These are phyloP conservation scores for Dyspetes luteomarginatus DNA, from an alignment of 2,888 invertebrate species.

Conservation along the genomic window DNA sequence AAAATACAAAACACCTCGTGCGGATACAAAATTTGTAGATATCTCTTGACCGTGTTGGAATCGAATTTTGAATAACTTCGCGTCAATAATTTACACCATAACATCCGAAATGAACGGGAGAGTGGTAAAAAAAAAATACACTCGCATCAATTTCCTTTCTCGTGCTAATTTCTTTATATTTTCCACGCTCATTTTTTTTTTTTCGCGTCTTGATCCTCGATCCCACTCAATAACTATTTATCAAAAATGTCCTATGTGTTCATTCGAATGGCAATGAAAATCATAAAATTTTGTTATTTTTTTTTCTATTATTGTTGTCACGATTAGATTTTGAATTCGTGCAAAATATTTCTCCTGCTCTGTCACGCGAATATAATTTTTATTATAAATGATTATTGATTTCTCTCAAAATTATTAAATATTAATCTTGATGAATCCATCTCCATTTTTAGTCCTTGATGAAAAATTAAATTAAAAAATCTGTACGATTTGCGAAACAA, in stretches of 20 bases:
- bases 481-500: no score
- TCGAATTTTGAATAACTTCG: neutral
- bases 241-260: no score
- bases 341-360: neutral
- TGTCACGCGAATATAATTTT: neutral
- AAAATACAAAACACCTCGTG: no score
- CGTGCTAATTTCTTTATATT: conserved; percentile 15
- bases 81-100: neutral
- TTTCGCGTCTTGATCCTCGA: neutral
- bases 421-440: neutral
- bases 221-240: no score
- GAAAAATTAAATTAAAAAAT: neutral
- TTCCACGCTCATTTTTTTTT: neutral
- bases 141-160: conserved; percentile 8
- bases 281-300: neutral
- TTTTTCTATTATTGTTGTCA: neutral
- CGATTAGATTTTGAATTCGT: neutral
- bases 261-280: neutral
- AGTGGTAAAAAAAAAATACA: neutral
- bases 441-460: neutral
- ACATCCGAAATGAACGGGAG: neutral
- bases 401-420: neutral
- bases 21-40: conserved; percentile 2
- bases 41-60: neutral
- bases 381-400: neutral